Conservation (phyloP, 2,797 vertebrate species). For the Meda fulgida region DNA sequence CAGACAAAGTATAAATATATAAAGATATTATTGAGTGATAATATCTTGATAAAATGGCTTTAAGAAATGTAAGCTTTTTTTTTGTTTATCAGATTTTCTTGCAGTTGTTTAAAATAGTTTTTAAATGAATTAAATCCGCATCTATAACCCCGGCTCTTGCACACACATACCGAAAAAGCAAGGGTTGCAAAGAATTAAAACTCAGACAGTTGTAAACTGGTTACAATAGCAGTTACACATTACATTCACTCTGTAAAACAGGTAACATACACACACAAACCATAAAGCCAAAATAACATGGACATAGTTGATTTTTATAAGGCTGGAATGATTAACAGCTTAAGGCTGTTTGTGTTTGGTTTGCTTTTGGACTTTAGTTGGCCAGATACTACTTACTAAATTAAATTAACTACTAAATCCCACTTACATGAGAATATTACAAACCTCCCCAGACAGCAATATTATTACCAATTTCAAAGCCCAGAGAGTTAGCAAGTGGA, state of each 20-base stretch:
- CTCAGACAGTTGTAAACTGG: background rate
- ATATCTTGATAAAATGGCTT: background rate
- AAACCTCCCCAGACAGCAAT: too few species aligned
- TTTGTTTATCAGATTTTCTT: too few species aligned
- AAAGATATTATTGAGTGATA: background rate
- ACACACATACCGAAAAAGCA: background rate
- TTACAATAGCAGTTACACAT: background rate
- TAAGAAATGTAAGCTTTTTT: background rate
- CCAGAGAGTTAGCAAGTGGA: background rate
- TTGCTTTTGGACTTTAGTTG: constrained; percentile 46
- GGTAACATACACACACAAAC: constrained; percentile 50
- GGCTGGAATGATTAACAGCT: constrained; percentile 80
- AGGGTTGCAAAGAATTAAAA: background rate
- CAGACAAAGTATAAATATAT: background rate
- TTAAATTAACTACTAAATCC: background rate
- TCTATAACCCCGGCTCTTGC: background rate
- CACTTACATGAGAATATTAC: background rate
- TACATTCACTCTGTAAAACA: background rate
- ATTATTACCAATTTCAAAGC: too few species aligned
- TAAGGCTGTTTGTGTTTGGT: constrained; percentile 69
- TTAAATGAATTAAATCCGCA: background rate
- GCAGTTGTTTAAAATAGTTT: background rate
- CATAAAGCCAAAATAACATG: constrained; percentile 83
- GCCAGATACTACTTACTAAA: background rate
- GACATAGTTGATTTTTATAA: constrained; percentile 79